Conservation (phyloP, 92 coral and sea anemone species). For the Paragorgia papillata region DNA sequence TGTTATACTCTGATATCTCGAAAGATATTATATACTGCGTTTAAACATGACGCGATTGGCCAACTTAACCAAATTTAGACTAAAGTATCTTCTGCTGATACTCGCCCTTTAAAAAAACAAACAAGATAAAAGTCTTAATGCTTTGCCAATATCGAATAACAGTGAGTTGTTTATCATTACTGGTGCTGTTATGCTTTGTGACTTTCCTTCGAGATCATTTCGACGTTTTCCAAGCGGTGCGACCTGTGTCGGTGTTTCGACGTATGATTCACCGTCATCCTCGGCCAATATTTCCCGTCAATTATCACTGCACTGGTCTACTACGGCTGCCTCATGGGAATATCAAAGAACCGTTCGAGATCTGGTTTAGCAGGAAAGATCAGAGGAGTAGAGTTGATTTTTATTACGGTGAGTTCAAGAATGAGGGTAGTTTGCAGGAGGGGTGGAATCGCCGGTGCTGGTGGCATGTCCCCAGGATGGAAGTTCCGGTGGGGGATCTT, state of each 20-base stretch:
- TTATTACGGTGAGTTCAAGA: conserved; percentile 69
- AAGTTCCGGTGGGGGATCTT: too few species aligned
- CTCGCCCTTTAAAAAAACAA: too few species aligned
- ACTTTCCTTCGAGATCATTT: not conserved
- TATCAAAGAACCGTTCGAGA: conserved; percentile 94
- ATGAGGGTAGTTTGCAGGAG: not conserved
- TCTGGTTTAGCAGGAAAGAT: conserved; percentile 76
- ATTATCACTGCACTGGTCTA: conserved; percentile 86
- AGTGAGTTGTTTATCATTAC: not conserved
- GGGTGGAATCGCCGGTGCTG: too few species aligned
- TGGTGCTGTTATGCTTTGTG: not conserved
- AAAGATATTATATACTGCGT: too few species aligned
- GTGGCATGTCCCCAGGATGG: too few species aligned
- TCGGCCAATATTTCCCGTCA: conserved; percentile 58
- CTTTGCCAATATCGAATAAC: not conserved
- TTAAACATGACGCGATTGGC: too few species aligned
- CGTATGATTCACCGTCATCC: conserved; percentile 44
- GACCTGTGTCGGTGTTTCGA: conserved; percentile 5
- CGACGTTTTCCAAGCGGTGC: not conserved
- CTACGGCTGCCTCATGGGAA: conserved; percentile 80
- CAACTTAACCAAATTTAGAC: too few species aligned
- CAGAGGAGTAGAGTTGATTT: conserved; percentile 93
- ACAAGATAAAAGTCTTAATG: not conserved
- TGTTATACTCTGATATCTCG: too few species aligned
- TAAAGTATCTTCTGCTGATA: too few species aligned